Evolutionary conservation across 2,888 invertebrate species (phyloP), one percentile per base, ranked within the genome.

Genomic region (Biston betularia): DNA sequence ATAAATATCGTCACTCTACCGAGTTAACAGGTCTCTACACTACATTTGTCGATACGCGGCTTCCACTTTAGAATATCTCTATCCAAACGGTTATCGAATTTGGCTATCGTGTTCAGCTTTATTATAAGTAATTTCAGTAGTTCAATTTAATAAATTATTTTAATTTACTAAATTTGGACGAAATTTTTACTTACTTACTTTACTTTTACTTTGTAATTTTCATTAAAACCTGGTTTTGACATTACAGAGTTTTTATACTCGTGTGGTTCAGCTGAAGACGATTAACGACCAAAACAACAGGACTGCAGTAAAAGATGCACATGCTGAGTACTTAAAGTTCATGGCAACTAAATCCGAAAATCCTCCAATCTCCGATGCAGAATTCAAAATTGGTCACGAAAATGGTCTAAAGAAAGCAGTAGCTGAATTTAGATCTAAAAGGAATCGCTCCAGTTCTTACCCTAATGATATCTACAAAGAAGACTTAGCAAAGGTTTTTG

Each of bases 231-330:
- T 24, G 24, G 24, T 24, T 24, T 24, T 24, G 24, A 7, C 42
- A 9, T 54, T 48, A 8, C 64, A 59, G 64, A 44, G 48, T 7
- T 59, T 54, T 11, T 34, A 54, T n/a, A 14, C 35, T 0, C 49
- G 55, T 33, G 10, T 55, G 10, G 49, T 50, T 15, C 60, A 65
- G 45, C 8, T 65, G 12, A 60, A 55, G 33, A 35, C 60, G 12
- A 42, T n/a, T 1, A 65, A 65, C 40, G 65, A 65, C 45, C 49
- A 60, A 33, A 65, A 60, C n/a, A 65, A 65, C 33, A 60, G 60
- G 33, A 45, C 50, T 33, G 55, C 45, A 0, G 50, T 65, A 24
- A 65, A 55, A 50, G 65, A 65, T 46, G 34, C 54, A 12, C 65
- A 50, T 10, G 8, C 11, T 11, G 49, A 60, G 6, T 65, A 60